These are phyloP conservation scores for Polydrusus tereticollis DNA, from an alignment of 2,888 invertebrate genomes.

Conservation along the genomic window DNA sequence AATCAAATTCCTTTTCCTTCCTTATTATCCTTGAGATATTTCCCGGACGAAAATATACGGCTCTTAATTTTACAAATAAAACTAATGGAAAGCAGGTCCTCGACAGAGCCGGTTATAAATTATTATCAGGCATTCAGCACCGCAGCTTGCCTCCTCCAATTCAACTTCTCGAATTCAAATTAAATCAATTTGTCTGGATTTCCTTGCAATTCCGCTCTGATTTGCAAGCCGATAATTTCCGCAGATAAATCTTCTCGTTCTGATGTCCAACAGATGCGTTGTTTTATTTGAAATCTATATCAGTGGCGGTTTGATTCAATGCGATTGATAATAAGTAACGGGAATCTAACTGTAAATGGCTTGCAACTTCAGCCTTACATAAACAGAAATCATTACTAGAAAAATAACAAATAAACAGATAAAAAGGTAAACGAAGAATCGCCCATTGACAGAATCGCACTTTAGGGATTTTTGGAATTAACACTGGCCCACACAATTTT, in stretches of 20 bases:
- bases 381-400: no score
- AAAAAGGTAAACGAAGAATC: no score
- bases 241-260: conserved; percentile 26
- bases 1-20: neutral
- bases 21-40: conserved; percentile 1
- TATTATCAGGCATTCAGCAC: conserved; percentile 26
- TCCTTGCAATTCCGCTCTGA: conserved; percentile 40
- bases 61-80: neutral
- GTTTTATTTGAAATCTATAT: conserved; percentile 24
- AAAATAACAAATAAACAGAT: no score
- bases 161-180: conserved; percentile 47
- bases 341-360: no score
- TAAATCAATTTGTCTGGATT: conserved; percentile 49
- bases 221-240: conserved; percentile 45
- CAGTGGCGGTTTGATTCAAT: no score
- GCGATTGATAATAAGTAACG: no score
- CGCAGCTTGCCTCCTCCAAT: conserved; percentile 36
- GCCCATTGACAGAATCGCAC: no score
- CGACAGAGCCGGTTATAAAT: conserved; percentile 35
- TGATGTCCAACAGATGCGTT: conserved; percentile 32
- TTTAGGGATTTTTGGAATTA: no score
- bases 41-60: neutral
- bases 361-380: no score
- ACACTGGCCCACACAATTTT: no score
- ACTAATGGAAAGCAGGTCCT: conserved; percentile 19